These are phyloP conservation scores for Busseola fusca DNA, from an alignment of 2,888 invertebrate genomes.

Conservation along the genomic window DNA sequence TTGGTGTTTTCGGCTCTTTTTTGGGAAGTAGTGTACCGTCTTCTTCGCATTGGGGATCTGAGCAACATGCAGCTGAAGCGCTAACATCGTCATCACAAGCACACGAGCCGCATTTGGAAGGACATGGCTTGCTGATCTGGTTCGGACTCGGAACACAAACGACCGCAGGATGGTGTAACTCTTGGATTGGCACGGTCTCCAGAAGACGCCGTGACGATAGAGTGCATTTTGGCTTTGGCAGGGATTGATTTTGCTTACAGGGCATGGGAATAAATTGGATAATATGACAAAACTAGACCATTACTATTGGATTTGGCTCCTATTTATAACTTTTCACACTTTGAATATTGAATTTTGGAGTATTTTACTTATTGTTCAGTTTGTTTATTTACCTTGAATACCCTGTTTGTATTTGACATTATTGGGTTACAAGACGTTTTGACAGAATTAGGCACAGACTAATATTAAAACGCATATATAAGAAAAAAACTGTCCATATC, in stretches of 20 bases:
- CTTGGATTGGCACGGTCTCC: slow-evolving; percentile 1
- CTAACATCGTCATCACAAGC: slow-evolving; percentile 3
- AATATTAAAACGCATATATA: not conserved
- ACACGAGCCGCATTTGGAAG: not conserved
- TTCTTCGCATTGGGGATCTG: not conserved
- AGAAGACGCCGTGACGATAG: slow-evolving; percentile 1
- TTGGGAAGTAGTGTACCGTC: not conserved
- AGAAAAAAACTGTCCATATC: not conserved
- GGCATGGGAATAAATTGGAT: slow-evolving; percentile 28
- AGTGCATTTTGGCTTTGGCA: not conserved
- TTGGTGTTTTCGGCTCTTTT: not conserved
- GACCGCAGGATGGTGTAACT: not conserved
- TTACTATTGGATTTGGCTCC: not conserved
- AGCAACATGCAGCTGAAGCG: not conserved
- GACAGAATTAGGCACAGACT: slow-evolving; percentile 20
- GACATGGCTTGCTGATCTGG: not conserved
- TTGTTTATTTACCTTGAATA: slow-evolving; percentile 1
- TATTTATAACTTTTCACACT: not conserved
- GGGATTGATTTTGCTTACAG: slow-evolving; percentile 7
- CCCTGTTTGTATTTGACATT: slow-evolving; percentile 4
- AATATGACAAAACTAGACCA: slow-evolving; percentile 23
- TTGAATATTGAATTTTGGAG: not conserved
- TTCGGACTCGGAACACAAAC: not conserved
- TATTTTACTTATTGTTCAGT: slow-evolving; percentile 10
- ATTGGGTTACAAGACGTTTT: slow-evolving; percentile 7